Base-by-base conservation (phyloP, 1,140 invertebrate genomes). In the Psix sp. region DNA sequence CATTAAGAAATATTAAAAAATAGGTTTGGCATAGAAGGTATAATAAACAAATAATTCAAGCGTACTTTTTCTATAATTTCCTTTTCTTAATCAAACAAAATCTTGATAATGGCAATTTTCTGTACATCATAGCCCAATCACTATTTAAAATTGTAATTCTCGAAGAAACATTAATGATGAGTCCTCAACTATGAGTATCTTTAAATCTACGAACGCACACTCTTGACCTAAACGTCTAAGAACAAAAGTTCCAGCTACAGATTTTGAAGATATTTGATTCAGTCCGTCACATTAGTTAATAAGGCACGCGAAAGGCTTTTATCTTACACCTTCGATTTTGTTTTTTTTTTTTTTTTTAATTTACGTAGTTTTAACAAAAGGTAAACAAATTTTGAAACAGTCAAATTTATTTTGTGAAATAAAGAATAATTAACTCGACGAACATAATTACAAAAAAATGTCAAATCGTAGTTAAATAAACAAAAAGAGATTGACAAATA, bases 301-400 rank as follows among this genome's bases (percentile, higher is more conserved):
- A 82, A 82, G 80, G 79, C 80, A 82, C 80, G 78, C 77, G 72
- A 81, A 81, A 80, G 77, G 77, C 76, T 62, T n/a, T n/a, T 15
- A 46, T 45, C 35, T 26, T 10, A 48, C 10, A 38, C 13, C 29
- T 51, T 7, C 9, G 7, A 42, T 1, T 45, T 16, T 24, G 26
- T 29, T 9, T 17, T 9, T 51, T 38, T 35, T 20, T 13, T 33
- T 36, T 10, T 20, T 0, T 10, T 11, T 15, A 21, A 33, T 56
- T 10, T 29, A 52, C 36, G 16, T 39, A 10, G 13, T 35, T 5
- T 5, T 16, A 39, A 16, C 56, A 56, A 56, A 63, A 67, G 73
- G 54, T 54, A 24, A 56, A 51, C 39, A 18, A 38, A 39, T 16
- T 70, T 29, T 16, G 39, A 33, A 21, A 45, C n/a, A 20, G n/a